Base-by-base conservation (phyloP, 2,888 invertebrate genomes). In the Mythimna ferrago region DNA sequence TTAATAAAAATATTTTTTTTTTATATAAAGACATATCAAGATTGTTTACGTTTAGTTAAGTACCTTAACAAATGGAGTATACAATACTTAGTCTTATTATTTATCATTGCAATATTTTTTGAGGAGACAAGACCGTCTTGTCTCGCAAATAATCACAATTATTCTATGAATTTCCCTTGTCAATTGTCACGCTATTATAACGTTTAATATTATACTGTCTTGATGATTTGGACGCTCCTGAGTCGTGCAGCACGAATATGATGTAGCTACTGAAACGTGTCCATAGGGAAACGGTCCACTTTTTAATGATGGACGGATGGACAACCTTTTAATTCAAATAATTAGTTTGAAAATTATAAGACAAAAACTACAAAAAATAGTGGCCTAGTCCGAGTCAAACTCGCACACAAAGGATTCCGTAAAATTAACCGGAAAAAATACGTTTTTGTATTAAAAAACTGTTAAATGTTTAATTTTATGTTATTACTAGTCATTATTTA, bases 181-280 rank as follows among this genome's bases (percentile, higher is more conserved):
- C 10, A 35, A 58, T 10, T 19, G 19, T 10, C 10, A n/a, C 10
- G 4, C 19, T 35, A 58, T 58, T 2, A n/a, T 61, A 14, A 57
- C 0, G n/a, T 48, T 38, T 48, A 11, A n/a, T 65, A 38, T n/a
- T 35, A 38, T 41, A 32, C 21, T 51, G 61, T 11, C 11, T 35
- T 41, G 7, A 62, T 62, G 16, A 53, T 11, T 41, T 44, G 6
- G 21, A 16, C 10, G 41, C 44, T 57, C 53, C 44, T 21, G 19
- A 62, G 65, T 66, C 65, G 53, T 77, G 74, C 62, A 21, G 64
- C 74, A 80, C 74, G 66, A 73, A 62, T 66, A 32, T 62, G 64
- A 41, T 73, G 38, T 62, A 38, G 38, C 61, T 57, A 56, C 58
- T 71, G 41, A 21, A 65, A 73, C 56, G 35, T 73, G 56, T 66